Evolutionary conservation across 2,113 vertebrate genomes (phyloP).

Genomic region (Hyaena hyaena): DNA sequence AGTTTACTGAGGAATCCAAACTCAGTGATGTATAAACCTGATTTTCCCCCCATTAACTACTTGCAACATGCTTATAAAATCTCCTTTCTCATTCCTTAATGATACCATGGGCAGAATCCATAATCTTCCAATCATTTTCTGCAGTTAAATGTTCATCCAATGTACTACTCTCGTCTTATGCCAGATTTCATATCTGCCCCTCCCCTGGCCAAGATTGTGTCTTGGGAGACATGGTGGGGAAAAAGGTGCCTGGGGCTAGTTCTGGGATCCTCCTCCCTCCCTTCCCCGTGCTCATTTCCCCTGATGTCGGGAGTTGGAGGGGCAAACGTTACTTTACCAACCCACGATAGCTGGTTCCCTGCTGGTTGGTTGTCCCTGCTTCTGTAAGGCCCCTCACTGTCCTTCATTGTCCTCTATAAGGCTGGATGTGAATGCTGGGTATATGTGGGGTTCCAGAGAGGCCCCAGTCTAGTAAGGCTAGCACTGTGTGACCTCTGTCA

Average conservation of each 20-base stretch:
- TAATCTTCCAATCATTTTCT: neutral
- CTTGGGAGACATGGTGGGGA: neutral
- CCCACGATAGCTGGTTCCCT: neutral
- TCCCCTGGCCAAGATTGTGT: neutral
- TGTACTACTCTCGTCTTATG: neutral
- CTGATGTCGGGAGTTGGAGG: neutral
- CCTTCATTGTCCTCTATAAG: neutral
- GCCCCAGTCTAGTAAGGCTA: neutral
- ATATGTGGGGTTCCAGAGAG: neutral
- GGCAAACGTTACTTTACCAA: neutral
- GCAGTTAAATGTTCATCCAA: neutral
- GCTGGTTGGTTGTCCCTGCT: neutral
- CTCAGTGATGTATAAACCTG: neutral
- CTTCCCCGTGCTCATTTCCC: neutral
- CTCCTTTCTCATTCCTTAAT: neutral
- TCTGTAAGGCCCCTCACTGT: accelerated
- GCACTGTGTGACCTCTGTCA: neutral
- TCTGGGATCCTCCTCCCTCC: neutral
- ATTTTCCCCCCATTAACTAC: neutral
- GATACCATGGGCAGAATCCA: neutral
- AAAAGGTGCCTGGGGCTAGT: neutral
- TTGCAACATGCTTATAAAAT: neutral
- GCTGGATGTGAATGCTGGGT: neutral
- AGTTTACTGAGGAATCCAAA: neutral
- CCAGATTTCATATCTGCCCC: neutral